phyloP scores from a whole-genome alignment of 2,113 vertebrate species.

The Heloderma charlesbogerti region DNA sequence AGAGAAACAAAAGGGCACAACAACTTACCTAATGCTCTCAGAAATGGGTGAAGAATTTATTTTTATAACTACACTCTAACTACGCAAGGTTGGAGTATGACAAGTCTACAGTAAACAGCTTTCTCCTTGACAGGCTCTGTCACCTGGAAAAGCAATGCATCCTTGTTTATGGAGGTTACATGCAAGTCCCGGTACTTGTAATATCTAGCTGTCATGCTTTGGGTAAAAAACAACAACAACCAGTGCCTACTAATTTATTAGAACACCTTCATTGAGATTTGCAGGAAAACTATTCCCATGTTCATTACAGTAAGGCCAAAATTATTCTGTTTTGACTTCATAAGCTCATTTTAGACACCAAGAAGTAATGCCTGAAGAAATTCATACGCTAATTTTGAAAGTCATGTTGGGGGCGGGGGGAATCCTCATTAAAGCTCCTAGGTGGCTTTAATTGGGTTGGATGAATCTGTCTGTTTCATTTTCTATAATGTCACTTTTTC shows the following conservation, averaged over 20 bases:
- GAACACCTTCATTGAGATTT: constrained; percentile 32
- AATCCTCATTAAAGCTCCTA: constrained; percentile 10
- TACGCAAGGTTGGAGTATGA: constrained; percentile 4
- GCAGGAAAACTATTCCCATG: not conserved
- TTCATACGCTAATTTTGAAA: constrained; percentile 17
- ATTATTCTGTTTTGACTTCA: not conserved
- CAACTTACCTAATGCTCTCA: not conserved
- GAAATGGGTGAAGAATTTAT: constrained; percentile 18
- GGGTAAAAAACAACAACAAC: not conserved
- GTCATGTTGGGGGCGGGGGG: not conserved
- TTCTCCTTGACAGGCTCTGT: constrained; percentile 37
- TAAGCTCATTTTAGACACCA: not conserved
- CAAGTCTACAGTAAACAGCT: not conserved
- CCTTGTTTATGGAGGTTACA: constrained; percentile 9
- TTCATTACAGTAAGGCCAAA: not conserved
- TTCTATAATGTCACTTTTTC: too few relatives aligned
- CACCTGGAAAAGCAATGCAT: not conserved
- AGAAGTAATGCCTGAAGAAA: constrained; percentile 26
- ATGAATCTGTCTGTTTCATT: too few relatives aligned
- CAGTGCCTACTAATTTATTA: constrained; percentile 25
- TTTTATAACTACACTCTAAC: constrained; percentile 18
- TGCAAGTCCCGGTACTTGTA: not conserved
- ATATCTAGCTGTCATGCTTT: constrained; percentile 17
- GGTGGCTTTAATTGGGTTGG: constrained; percentile 9
- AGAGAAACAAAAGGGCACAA: not conserved